Conservation (phyloP, 1,140 invertebrate species). For the Pogonomyrmex californicus region DNA sequence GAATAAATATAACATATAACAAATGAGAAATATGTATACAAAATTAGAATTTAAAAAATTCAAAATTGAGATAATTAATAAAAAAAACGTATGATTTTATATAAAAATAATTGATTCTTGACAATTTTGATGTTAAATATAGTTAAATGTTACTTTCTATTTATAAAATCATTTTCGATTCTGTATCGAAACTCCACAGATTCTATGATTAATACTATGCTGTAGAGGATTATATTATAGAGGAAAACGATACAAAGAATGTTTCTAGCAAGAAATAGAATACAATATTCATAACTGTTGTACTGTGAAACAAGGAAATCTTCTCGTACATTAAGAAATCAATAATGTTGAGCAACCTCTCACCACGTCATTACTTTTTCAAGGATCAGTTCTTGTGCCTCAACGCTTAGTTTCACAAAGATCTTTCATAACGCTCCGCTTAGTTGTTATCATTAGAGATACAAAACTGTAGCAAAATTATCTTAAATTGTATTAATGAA, state of each 20-base stretch:
- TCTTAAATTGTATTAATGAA: slow-evolving; percentile 18
- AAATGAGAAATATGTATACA: background rate
- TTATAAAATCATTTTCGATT: background rate
- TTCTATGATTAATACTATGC: background rate
- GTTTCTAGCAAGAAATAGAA: background rate
- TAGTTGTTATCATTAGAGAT: slow-evolving; percentile 28
- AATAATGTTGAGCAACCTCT: slow-evolving; percentile 47
- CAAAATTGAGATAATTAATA: background rate
- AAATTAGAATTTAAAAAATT: background rate
- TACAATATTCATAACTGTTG: slow-evolving; percentile 48
- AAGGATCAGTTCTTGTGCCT: slow-evolving; percentile 6
- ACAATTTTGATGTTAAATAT: background rate
- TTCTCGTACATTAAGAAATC: slow-evolving; percentile 45
- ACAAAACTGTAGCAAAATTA: slow-evolving; percentile 8
- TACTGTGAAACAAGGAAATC: slow-evolving; percentile 25
- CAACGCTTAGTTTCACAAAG: slow-evolving; percentile 1
- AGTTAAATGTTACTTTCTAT: background rate
- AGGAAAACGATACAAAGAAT: background rate
- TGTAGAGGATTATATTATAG: background rate
- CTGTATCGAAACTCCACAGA: background rate
- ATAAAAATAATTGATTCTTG: background rate
- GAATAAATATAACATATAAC: background rate
- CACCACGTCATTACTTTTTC: slow-evolving; percentile 43
- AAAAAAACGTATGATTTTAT: slow-evolving; percentile 11
- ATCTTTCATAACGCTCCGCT: background rate